A percentile compares a stretch with the other conserved stretches of the same genome.
Evolutionary conservation across 2,888 invertebrate species (phyloP).

Genomic region (Idaea biselata): DNA sequence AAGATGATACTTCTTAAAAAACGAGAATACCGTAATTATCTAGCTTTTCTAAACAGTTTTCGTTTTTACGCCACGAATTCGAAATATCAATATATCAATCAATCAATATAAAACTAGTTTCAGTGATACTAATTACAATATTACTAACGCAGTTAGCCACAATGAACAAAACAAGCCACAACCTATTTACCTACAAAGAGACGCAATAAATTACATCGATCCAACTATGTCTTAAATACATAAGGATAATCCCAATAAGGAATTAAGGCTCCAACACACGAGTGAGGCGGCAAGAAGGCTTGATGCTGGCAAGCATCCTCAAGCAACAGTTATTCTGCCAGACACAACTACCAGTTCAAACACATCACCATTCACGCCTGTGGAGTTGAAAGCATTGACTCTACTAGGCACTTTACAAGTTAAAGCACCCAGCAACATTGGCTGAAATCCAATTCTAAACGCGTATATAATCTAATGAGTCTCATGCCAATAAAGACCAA

Average conservation of each 20-base stretch:
- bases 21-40: no score
- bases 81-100: no score
- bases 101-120: not conserved
- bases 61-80: no score
- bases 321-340: no score
- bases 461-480: conserved; percentile 49
- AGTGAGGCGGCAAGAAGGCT: not conserved
- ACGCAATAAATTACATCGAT: not conserved
- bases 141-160: not conserved
- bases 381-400: not conserved
- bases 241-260: no score
- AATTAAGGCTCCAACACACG: not conserved
- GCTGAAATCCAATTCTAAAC: conserved; percentile 59
- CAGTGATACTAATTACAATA: not conserved
- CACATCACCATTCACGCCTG: not conserved
- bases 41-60: no score
- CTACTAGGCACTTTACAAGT: conserved; percentile 1
- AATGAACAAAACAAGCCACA: not conserved
- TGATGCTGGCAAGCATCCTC: not conserved
- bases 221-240: not conserved
- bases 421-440: conserved; percentile 39
- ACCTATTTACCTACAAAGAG: not conserved
- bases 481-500: conserved; percentile 48
- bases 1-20: no score
- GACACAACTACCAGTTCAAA: no score